Percentiles rank a stretch among this genome's conserved stretches.
Conservation (phyloP, 1,140 invertebrate species). For the Halyomorpha halys region DNA sequence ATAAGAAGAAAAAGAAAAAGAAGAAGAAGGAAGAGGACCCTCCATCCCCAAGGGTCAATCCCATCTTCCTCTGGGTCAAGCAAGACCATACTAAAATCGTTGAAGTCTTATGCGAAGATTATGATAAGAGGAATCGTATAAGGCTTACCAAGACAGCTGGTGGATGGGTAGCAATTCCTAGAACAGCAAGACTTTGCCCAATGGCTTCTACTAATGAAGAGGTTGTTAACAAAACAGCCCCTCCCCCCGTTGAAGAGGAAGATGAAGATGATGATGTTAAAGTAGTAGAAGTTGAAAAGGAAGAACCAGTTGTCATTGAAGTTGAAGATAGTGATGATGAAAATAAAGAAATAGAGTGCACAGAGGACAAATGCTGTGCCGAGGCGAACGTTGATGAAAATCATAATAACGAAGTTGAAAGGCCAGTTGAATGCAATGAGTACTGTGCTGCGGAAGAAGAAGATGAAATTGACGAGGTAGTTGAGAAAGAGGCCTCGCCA, state of each 20-base stretch:
- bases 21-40: slow-evolving; percentile 20
- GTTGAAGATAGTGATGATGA: slow-evolving; percentile 22
- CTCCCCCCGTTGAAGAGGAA: slow-evolving; percentile 1
- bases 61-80: slow-evolving; percentile 70
- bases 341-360: slow-evolving; percentile 19
- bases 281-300: slow-evolving; percentile 28
- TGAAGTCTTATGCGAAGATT: slow-evolving; percentile 73
- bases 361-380: slow-evolving; percentile 8
- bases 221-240: slow-evolving; percentile 23
- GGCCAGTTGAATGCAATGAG: neutral
- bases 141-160: slow-evolving; percentile 63
- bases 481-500: neutral
- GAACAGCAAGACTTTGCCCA: slow-evolving; percentile 23
- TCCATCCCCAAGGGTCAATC: slow-evolving; percentile 50
- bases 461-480: slow-evolving; percentile 1
- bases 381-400: slow-evolving; percentile 20
- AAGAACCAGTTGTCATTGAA: slow-evolving; percentile 29
- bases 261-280: slow-evolving; percentile 31
- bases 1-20: slow-evolving; percentile 29
- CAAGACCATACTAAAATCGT: slow-evolving; percentile 64
- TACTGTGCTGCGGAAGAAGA: neutral
- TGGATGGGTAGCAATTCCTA: slow-evolving; percentile 70
- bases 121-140: slow-evolving; percentile 70
- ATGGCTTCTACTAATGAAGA: slow-evolving; percentile 30
- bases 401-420: slow-evolving; percentile 22